A percentile compares a stretch with the other conserved stretches of the same genome.
Evolutionary conservation across 2,797 vertebrate genomes (phyloP).

Genomic region (Margarornis squamiger): DNA sequence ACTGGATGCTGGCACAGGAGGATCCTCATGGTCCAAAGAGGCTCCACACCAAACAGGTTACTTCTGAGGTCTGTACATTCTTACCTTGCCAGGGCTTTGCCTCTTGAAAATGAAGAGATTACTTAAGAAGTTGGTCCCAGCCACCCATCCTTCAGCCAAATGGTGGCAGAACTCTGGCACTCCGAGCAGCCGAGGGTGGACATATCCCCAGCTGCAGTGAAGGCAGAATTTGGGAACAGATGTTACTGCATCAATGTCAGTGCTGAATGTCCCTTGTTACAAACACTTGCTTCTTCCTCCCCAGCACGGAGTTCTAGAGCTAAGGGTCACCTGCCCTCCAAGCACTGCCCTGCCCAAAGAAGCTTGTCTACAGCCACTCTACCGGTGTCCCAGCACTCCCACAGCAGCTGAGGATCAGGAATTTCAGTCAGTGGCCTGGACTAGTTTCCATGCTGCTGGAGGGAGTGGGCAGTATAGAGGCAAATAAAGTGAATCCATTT

Average conservation of each 20-base stretch:
- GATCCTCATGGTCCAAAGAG: not conserved
- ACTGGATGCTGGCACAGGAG: not conserved
- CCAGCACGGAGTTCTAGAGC: not conserved
- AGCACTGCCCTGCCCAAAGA: not conserved
- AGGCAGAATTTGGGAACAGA: not conserved
- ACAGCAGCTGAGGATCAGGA: not conserved
- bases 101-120: conserved; percentile 86
- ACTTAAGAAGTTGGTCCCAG: conserved; percentile 76
- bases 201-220: conserved; percentile 89
- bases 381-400: not conserved
- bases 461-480: not conserved
- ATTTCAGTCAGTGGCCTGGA: not conserved
- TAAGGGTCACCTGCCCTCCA: not conserved
- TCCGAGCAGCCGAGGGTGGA: conserved; percentile 92
- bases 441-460: not conserved
- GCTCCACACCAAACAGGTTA: not conserved
- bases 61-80: not conserved
- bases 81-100: conserved; percentile 92
- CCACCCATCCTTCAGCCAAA: conserved; percentile 91
- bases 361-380: not conserved
- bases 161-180: conserved; percentile 94
- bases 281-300: not conserved
- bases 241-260: not conserved
- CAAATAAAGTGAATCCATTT: not conserved
- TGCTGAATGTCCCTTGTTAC: not conserved